phyloP scores from a whole-genome alignment of 2,888 invertebrate genomes.

The Dryobotodes eremita region DNA sequence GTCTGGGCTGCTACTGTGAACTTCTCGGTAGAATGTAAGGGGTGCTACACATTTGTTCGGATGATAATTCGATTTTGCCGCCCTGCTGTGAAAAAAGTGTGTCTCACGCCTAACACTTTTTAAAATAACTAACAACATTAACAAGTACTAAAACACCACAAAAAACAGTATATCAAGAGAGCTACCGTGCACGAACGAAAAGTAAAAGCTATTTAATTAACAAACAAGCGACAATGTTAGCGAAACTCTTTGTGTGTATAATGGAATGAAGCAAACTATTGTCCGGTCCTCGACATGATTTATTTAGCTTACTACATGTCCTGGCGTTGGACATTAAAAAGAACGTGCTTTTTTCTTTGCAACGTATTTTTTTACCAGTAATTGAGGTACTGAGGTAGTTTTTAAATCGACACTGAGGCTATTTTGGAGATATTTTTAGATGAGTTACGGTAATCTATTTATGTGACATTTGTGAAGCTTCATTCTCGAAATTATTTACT shows the following conservation, averaged over 20 bases:
- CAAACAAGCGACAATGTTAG: conserved; percentile 59
- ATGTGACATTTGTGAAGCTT: not conserved
- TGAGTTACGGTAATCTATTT: not conserved
- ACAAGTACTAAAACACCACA: conserved; percentile 21
- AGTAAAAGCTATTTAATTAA: conserved; percentile 64
- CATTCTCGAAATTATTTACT: not conserved
- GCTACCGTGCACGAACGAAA: conserved; percentile 46
- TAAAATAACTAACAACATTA: not conserved
- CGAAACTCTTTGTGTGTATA: conserved; percentile 62
- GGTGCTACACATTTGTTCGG: not conserved
- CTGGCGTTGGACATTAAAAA: conserved; percentile 7
- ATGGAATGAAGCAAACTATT: conserved; percentile 57
- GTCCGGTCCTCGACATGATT: conserved; percentile 53
- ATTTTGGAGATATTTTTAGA: not conserved
- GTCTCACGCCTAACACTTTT: not conserved
- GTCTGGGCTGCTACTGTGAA: no score
- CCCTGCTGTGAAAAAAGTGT: not conserved
- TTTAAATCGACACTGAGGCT: not conserved
- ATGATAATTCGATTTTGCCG: no score
- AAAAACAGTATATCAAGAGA: conserved; percentile 31
- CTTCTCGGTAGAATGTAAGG: no score
- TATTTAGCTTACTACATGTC: conserved; percentile 49
- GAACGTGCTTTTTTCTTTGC: no score
- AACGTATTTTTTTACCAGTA: no score
- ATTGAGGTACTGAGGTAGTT: no score